Base-by-base conservation (phyloP, 64 coral and sea anemone genomes). In the Montipora efflorescens region DNA sequence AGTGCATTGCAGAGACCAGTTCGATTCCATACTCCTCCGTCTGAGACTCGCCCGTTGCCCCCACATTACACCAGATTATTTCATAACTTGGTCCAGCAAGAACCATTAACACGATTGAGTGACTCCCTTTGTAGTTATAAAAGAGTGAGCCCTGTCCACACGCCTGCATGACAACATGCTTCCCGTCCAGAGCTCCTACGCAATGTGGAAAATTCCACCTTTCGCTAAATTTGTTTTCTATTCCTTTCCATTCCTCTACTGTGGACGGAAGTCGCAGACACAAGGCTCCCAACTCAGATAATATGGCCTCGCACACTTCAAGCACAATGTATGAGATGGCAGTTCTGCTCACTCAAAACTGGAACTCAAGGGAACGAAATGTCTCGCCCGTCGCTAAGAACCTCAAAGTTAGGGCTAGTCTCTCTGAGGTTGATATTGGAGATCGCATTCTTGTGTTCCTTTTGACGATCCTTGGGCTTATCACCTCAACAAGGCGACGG, bases 81-180 rank as follows among this genome's bases (percentile, higher is more conserved):
- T 89, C 72, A 89, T 89, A 89, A 23, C 62, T 66, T 48, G 87
- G 74, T 78, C 87, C 87, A 78, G 47, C 74, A 21, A 89, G 57
- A 49, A 89, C 4, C 18, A 89, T 19, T 18, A 89, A 72, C 59
- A 72, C 77, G 43, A 74, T 77, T 44, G 58, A 76, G 68, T 89
- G 87, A 78, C 73, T 89, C 74, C 87, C 87, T 48, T 89, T 89
- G 53, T 89, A 89, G 73, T 76, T 89, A 47, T 77, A 89, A 77
- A 89, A 89, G 59, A 77, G 48, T 5, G 87, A 89, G 6, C 87
- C 87, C 77, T 48, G 77, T 15, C 28, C 25, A 25, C 22, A 7
- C 58, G 73, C 51, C 52, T 89, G 70, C 8, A 89, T 77, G 23
- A 70, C 87, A 5, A 89, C 77, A n/a, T 89, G 73, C 45, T 89